Evolutionary conservation across 2,113 vertebrate genomes (phyloP).

Genomic region (Leptosomus discolor): DNA sequence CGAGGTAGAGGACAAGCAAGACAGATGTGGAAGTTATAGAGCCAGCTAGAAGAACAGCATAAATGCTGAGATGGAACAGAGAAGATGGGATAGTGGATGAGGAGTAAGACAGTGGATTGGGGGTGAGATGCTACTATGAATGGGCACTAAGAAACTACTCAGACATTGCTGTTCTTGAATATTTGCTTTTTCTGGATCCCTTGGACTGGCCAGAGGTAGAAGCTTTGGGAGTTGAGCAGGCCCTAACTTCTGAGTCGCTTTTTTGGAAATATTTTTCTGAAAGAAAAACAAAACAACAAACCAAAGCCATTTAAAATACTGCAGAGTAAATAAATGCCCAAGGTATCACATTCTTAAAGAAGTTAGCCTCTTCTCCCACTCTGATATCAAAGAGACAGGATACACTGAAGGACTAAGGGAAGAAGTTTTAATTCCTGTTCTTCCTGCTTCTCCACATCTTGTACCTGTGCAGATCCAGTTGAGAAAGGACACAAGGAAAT

Average conservation of each 20-base stretch:
- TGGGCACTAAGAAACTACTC: background rate
- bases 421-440: background rate
- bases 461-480: background rate
- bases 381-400: background rate
- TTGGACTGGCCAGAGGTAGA: background rate
- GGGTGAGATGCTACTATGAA: background rate
- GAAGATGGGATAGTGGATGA: background rate
- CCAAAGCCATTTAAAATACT: background rate
- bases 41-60: background rate
- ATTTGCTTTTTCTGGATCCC: background rate
- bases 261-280: background rate
- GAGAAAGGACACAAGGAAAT: background rate
- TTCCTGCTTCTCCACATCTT: background rate
- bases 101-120: background rate
- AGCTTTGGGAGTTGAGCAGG: background rate
- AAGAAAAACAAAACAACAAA: background rate
- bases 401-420: background rate
- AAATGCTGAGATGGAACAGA: background rate
- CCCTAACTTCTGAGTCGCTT: accelerated
- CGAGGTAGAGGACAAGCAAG: background rate
- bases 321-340: background rate
- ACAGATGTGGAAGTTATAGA: background rate
- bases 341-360: background rate
- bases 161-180: background rate
- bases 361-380: background rate